Evolutionary conservation across 2,888 invertebrate species (phyloP).

Genomic region (Acanthosepion esculentum): DNA sequence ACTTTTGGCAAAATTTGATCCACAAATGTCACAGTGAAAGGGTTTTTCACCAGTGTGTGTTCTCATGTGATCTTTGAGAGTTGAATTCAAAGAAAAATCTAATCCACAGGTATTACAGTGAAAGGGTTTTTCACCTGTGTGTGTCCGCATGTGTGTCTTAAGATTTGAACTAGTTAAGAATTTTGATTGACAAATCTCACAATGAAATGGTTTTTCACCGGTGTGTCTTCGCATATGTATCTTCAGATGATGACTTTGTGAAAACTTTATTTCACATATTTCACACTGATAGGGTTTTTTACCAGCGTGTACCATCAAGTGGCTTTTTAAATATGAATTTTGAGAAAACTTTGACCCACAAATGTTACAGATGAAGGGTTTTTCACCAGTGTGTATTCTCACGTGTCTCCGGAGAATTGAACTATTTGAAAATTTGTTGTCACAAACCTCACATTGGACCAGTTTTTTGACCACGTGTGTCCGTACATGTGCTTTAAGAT

Average conservation of each 20-base stretch:
- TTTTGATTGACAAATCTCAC: no score
- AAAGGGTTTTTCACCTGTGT: neutral
- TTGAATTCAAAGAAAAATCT: neutral
- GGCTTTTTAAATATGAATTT: neutral
- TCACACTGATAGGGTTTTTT: conserved; percentile 8
- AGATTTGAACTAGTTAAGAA: no score
- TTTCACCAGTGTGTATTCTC: conserved; percentile 15
- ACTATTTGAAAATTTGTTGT: neutral
- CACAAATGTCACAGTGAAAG: conserved; percentile 73
- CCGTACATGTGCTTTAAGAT: neutral
- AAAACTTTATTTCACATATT: neutral
- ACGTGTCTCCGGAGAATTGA: neutral
- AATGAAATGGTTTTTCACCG: conserved; percentile 54
- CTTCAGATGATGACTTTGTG: conserved; percentile 60
- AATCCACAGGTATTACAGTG: neutral
- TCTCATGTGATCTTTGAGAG: neutral
- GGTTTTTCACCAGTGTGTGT: conserved; percentile 65
- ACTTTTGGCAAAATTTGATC: neutral
- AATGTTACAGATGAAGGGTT: neutral
- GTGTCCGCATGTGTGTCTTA: no score
- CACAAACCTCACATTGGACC: neutral
- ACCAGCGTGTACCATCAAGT: neutral
- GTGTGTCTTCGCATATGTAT: conserved; percentile 75
- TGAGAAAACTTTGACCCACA: neutral
- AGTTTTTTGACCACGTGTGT: neutral